These are phyloP conservation scores for Caloenas nicobarica DNA, from an alignment of 2,113 vertebrate genomes.

Conservation along the genomic window DNA sequence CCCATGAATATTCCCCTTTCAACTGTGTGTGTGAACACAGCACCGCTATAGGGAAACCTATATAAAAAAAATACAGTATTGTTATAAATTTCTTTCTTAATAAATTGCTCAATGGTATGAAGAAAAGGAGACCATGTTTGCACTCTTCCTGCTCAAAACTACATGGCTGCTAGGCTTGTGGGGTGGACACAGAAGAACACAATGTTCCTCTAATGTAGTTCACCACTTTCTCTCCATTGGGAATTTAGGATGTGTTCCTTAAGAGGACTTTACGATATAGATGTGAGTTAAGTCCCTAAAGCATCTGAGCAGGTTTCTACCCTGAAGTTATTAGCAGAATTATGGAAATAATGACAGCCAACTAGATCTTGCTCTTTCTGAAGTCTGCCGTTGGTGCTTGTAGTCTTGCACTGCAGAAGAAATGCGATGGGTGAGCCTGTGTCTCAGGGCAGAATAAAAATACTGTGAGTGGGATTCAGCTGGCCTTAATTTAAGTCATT, in stretches of 20 bases:
- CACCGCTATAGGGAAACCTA: too few relatives aligned
- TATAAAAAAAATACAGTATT: too few relatives aligned
- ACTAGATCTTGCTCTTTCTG: not conserved
- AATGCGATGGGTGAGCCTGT: not conserved
- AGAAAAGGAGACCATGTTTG: not conserved
- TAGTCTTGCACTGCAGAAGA: not conserved
- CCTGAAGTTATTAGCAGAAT: not conserved
- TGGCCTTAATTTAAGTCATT: constrained; percentile 47
- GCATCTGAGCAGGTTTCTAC: not conserved
- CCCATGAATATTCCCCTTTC: too few relatives aligned
- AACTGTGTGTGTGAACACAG: too few relatives aligned
- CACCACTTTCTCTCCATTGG: not conserved
- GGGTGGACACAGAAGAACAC: not conserved
- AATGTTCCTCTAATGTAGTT: not conserved
- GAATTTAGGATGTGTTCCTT: not conserved
- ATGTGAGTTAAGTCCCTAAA: not conserved
- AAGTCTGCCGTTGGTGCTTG: not conserved
- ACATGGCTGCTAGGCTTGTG: not conserved
- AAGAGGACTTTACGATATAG: not conserved
- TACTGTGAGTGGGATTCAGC: constrained; percentile 32
- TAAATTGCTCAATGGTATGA: not conserved
- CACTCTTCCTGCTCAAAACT: not conserved
- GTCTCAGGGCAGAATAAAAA: constrained; percentile 20
- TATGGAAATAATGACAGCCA: not conserved
- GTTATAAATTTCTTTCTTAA: too few relatives aligned